Conservation (phyloP, 1,140 invertebrate genomes). For the Heliconius melpomene region DNA sequence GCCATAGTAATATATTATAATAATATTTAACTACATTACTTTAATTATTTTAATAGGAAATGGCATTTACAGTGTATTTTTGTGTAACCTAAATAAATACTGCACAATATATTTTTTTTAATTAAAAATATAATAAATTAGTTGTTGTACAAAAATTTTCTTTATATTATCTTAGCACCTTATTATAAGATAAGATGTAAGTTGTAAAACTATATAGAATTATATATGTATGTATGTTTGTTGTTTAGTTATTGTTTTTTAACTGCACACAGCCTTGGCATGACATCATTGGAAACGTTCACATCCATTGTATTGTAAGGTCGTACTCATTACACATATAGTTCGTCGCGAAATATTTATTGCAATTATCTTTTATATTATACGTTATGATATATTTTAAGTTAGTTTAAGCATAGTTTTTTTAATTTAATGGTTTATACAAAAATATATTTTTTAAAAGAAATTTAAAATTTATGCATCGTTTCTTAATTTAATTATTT, state of each 20-base stretch:
- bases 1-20: not conserved
- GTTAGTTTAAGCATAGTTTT: not conserved
- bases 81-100: too few relatives aligned
- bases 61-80: too few relatives aligned
- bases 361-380: not conserved
- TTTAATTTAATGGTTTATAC: too few relatives aligned
- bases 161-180: not conserved
- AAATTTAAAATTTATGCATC: too few relatives aligned
- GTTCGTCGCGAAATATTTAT: not conserved
- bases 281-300: constrained; percentile 18
- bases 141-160: too few relatives aligned
- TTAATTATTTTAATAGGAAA: too few relatives aligned
- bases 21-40: too few relatives aligned
- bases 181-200: not conserved
- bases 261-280: constrained; percentile 17
- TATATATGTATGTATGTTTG: constrained; percentile 7
- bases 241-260: not conserved
- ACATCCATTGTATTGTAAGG: constrained; percentile 13
- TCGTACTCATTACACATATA: constrained; percentile 2
- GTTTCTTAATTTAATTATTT: not conserved
- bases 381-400: not conserved
- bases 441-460: too few relatives aligned
- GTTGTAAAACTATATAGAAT: not conserved
- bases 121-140: too few relatives aligned
- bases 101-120: too few relatives aligned